These are phyloP conservation scores for Stenolophus ochropezus DNA, from an alignment of 2,888 invertebrate species.

Conservation along the genomic window DNA sequence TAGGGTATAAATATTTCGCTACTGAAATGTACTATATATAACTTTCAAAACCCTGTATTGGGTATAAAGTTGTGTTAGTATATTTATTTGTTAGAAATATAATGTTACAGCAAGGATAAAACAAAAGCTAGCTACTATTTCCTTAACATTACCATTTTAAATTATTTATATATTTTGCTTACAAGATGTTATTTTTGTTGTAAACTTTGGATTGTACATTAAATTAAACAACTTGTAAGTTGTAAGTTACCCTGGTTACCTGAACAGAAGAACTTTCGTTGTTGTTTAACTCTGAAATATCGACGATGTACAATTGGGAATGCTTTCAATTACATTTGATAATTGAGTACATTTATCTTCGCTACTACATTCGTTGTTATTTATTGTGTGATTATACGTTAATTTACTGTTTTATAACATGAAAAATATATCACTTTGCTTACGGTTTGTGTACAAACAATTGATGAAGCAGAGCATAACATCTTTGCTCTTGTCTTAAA, in stretches of 20 bases:
- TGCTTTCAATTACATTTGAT: slow-evolving; percentile 29
- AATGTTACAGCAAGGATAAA: too few species aligned
- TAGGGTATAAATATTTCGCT: too few species aligned
- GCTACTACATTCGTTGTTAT: not conserved
- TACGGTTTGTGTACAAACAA: not conserved
- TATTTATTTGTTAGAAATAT: too few species aligned
- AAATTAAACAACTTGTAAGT: not conserved
- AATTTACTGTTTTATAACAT: not conserved
- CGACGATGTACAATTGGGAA: slow-evolving; percentile 16
- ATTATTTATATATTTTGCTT: too few species aligned
- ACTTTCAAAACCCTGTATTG: too few species aligned
- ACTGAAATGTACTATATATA: too few species aligned
- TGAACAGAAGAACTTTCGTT: not conserved
- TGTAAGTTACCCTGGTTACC: not conserved
- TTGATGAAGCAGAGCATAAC: not conserved
- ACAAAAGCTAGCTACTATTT: too few species aligned
- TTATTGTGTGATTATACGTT: not conserved
- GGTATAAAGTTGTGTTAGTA: too few species aligned
- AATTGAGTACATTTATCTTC: slow-evolving; percentile 23
- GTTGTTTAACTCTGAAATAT: slow-evolving; percentile 13
- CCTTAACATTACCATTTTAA: not conserved
- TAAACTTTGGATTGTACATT: not conserved
- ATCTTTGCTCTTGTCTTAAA: too few species aligned
- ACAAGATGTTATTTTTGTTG: too few species aligned
- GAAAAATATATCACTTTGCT: not conserved